These are phyloP conservation scores for Lerista edwardsae DNA, from an alignment of 2,797 vertebrate species.

Conservation along the genomic window DNA sequence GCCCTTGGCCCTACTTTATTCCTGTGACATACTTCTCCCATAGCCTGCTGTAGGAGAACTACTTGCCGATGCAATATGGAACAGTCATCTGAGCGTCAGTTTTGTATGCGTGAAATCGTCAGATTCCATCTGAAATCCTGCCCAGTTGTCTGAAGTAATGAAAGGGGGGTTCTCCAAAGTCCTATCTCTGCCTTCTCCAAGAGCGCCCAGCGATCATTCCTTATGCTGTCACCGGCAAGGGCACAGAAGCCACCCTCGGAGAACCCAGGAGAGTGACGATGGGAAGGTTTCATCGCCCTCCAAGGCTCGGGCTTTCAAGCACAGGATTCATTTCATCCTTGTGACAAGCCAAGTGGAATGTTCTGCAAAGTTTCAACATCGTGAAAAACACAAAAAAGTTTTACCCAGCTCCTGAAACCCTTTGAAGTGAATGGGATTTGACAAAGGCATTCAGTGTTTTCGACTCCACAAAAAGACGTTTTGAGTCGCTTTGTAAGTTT, in stretches of 20 bases:
- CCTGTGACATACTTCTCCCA: neutral
- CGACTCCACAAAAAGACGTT: slow-evolving; percentile 23
- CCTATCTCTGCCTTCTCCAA: neutral
- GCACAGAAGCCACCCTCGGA: neutral
- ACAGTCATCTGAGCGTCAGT: neutral
- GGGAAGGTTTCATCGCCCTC: neutral
- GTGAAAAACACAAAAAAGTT: neutral
- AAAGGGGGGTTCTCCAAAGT: neutral
- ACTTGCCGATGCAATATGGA: neutral
- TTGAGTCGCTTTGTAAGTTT: slow-evolving; percentile 39
- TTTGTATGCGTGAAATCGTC: neutral
- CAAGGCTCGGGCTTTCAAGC: neutral
- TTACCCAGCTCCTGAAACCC: slow-evolving; percentile 13
- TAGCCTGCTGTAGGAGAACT: neutral
- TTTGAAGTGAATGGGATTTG: slow-evolving; percentile 47
- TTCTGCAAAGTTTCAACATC: slow-evolving; percentile 43
- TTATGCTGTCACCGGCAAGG: neutral
- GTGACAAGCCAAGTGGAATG: neutral
- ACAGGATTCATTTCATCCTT: neutral
- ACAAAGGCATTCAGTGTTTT: slow-evolving; percentile 45
- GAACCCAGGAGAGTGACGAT: neutral
- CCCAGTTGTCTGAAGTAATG: neutral
- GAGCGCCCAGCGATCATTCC: neutral
- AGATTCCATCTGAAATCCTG: neutral
- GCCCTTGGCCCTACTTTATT: too few species aligned